Conservation (phyloP, 2,113 vertebrate species). For the Pollachius pollachius region DNA sequence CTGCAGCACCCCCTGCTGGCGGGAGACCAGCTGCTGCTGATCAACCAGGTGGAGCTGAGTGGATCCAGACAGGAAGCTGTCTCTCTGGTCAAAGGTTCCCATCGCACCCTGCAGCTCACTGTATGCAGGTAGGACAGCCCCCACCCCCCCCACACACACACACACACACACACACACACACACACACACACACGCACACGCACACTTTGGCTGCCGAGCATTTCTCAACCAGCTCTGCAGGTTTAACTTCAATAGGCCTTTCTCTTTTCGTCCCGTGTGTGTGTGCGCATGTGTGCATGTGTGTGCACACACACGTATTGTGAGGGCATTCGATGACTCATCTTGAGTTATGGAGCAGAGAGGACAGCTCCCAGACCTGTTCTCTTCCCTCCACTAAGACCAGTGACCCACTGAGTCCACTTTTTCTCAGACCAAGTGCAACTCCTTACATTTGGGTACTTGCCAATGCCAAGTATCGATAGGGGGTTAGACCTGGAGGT, state of each 20-base stretch:
- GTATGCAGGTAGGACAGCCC: conserved; percentile 82
- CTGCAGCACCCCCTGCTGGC: conserved; percentile 78
- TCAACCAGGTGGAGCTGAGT: conserved; percentile 85
- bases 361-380: no score
- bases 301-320: neutral
- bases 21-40: conserved; percentile 85
- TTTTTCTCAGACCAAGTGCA: no score
- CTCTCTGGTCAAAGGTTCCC: conserved; percentile 89
- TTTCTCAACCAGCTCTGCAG: conserved; percentile 53
- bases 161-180: neutral
- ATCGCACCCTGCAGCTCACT: conserved; percentile 84
- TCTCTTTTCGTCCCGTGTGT: conserved; percentile 40
- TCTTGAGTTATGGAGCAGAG: no score
- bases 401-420: no score
- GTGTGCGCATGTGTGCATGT: conserved; percentile 24
- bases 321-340: no score
- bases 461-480: no score
- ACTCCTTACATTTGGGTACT: no score
- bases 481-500: no score
- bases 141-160: no score
- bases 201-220: conserved; percentile 27
- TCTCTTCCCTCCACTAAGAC: no score
- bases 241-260: conserved; percentile 46
- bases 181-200: conserved; percentile 6
- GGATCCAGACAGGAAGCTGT: conserved; percentile 88